phyloP scores from a whole-genome alignment of 2,113 vertebrate species.

The Limnothrissa miodon region DNA sequence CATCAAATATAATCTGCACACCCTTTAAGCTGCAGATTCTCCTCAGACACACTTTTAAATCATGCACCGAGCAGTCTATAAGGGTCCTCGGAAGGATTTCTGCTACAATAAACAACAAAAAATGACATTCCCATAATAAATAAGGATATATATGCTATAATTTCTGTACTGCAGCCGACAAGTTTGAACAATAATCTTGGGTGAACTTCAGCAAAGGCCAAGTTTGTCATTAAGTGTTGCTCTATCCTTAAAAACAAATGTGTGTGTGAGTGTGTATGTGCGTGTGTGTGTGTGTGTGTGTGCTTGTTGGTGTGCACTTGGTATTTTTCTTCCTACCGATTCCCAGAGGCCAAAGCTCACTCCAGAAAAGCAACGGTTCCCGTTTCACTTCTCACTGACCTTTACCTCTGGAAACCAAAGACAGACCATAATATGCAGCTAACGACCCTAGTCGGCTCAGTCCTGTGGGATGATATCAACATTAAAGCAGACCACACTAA shows the following conservation, averaged over 20 bases:
- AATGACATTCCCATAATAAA: background rate
- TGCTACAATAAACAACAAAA: background rate
- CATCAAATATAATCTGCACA: background rate
- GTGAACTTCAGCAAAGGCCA: background rate
- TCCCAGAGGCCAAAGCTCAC: conserved; percentile 61
- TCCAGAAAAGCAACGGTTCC: conserved; percentile 61
- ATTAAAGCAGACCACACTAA: conserved; percentile 62
- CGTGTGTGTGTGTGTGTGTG: background rate
- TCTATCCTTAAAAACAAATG: conserved; percentile 43
- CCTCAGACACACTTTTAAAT: too few relatives aligned
- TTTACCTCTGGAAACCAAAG: conserved; percentile 66
- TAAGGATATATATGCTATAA: background rate
- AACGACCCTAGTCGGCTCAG: conserved; percentile 63
- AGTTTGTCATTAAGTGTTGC: conserved; percentile 7
- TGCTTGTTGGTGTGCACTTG: conserved; percentile 46
- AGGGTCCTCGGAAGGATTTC: too few relatives aligned
- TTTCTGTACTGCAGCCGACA: background rate
- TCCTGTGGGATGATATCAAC: conserved; percentile 66
- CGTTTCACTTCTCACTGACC: conserved; percentile 70
- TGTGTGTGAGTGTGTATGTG: background rate
- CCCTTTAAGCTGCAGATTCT: background rate
- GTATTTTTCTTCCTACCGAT: conserved; percentile 50
- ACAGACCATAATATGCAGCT: conserved; percentile 67
- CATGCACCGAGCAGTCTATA: background rate
- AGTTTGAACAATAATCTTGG: background rate